These are phyloP conservation scores for Antidorcas marsupialis DNA, from an alignment of 2,113 vertebrate genomes.

Conservation along the genomic window DNA sequence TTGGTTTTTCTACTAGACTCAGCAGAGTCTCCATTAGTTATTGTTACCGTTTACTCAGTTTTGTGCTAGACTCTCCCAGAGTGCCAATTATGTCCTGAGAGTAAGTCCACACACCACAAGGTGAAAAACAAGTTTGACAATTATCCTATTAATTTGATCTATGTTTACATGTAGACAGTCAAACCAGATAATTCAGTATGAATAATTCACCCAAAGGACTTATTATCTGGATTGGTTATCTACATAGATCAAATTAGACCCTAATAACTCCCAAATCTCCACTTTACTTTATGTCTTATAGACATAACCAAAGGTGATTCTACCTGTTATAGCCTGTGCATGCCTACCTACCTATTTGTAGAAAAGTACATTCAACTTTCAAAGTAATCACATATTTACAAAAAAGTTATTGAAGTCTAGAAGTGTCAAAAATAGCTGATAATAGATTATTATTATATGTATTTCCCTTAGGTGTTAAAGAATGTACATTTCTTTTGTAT, in stretches of 20 bases:
- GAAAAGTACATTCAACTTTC: neutral
- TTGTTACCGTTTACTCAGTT: constrained; percentile 38
- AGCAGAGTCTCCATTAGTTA: constrained; percentile 22
- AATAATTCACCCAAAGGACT: constrained; percentile 46
- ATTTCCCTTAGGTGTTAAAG: neutral
- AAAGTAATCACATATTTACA: neutral
- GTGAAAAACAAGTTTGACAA: constrained; percentile 35
- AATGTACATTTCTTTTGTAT: neutral
- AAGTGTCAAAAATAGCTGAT: neutral
- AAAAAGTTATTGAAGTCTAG: neutral
- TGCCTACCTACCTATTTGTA: neutral
- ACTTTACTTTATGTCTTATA: constrained; percentile 8
- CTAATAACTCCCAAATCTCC: neutral
- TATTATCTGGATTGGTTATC: constrained; percentile 42
- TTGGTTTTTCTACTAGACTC: neutral
- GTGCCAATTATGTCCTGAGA: constrained; percentile 38
- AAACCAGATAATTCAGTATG: constrained; percentile 46
- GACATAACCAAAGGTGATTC: constrained; percentile 29
- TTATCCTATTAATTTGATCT: constrained; percentile 58
- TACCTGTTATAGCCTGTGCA: neutral
- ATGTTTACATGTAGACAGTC: constrained; percentile 8
- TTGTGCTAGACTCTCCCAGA: constrained; percentile 30
- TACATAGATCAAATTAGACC: constrained; percentile 48
- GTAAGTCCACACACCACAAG: neutral
- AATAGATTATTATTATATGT: neutral